Evolutionary conservation across 1,140 invertebrate genomes (phyloP).

Genomic region (Drosophila ironensis): DNA sequence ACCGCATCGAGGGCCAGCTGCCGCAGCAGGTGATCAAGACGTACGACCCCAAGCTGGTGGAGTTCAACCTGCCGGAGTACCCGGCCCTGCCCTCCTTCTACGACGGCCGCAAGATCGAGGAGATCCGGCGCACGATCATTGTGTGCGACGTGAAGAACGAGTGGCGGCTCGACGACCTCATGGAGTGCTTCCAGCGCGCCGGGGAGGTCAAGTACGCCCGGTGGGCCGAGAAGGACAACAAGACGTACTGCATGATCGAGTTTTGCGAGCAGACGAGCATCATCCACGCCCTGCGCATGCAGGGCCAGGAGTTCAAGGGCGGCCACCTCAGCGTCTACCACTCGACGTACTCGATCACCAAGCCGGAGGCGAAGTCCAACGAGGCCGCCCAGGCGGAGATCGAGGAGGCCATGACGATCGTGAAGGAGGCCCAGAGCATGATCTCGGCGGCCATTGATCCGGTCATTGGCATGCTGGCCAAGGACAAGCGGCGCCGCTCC

Average conservation of each 20-base stretch:
- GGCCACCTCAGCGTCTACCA: conserved; percentile 89
- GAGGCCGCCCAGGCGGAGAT: conserved; percentile 97
- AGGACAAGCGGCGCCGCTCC: conserved; percentile 88
- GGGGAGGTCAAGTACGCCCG: conserved; percentile 98
- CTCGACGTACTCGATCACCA: conserved; percentile 94
- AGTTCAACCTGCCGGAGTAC: conserved; percentile 93
- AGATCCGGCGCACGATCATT: conserved; percentile 95
- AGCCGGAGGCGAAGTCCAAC: conserved; percentile 96
- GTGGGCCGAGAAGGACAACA: conserved; percentile 92
- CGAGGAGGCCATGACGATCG: conserved; percentile 97
- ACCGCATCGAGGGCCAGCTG: conserved; percentile 92
- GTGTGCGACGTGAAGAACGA: conserved; percentile 89
- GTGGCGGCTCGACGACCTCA: conserved; percentile 88
- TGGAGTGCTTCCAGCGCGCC: conserved; percentile 92
- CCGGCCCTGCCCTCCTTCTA: conserved; percentile 95
- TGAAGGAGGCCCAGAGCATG: conserved; percentile 96
- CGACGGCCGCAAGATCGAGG: conserved; percentile 96
- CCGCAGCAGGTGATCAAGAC: conserved; percentile 94
- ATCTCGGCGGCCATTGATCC: conserved; percentile 96
- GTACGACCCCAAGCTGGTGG: conserved; percentile 93
- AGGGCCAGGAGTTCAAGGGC: conserved; percentile 89
- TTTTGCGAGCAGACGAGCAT: conserved; percentile 96
- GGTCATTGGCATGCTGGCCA: conserved; percentile 91
- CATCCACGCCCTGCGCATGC: conserved; percentile 92
- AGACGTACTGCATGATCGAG: conserved; percentile 94